Percentiles rank a stretch among this genome's conserved stretches.
phyloP scores from a whole-genome alignment of 2,113 vertebrate genomes.

The Propithecus coquereli region DNA sequence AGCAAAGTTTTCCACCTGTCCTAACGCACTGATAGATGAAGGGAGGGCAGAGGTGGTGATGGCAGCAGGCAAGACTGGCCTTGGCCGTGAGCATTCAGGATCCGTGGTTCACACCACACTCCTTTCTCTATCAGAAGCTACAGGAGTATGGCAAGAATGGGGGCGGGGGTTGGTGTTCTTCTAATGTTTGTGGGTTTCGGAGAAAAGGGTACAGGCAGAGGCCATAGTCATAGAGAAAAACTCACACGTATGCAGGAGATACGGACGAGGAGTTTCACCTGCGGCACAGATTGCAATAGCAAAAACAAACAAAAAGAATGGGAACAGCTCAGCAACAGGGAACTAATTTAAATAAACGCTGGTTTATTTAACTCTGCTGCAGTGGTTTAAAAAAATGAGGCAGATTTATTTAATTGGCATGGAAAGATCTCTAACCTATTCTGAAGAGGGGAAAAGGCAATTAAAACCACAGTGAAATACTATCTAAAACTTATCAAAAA shows the following conservation, averaged over 20 bases:
- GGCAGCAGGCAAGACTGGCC: background rate
- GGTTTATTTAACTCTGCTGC: fast-evolving
- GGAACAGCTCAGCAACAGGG: background rate
- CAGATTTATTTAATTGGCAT: background rate
- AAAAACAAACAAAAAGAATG: background rate
- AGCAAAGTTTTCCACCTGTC: background rate
- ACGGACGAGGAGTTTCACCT: background rate
- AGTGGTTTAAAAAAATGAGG: background rate
- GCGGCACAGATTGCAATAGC: background rate
- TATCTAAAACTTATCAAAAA: background rate
- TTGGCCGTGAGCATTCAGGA: background rate
- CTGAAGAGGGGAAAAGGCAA: background rate
- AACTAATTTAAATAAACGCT: fast-evolving
- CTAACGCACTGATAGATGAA: background rate
- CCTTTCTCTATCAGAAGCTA: background rate
- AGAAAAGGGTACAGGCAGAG: background rate
- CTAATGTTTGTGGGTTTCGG: background rate
- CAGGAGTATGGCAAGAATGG: fast-evolving
- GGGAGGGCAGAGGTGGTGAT: background rate
- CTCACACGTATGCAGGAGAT: too few relatives aligned
- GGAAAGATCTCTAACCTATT: background rate
- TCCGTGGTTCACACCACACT: fast-evolving
- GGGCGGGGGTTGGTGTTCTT: background rate
- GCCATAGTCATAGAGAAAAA: background rate
- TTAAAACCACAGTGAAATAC: background rate